Conservation (phyloP, 2,113 vertebrate species). For the Serilophus lunatus region DNA sequence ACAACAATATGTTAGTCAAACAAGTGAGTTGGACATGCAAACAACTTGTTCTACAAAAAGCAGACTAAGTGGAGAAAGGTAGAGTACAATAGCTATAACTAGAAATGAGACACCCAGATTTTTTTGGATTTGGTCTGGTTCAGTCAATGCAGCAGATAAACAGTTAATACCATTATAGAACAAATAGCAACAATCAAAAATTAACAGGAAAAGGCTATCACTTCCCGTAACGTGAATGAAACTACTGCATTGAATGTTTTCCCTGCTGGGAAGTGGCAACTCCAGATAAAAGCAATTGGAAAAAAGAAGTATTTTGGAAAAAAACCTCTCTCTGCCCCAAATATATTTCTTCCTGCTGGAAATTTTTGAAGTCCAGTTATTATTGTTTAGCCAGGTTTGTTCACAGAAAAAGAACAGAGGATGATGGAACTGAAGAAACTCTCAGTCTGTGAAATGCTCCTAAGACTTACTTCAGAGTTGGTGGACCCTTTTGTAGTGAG, state of each 20-base stretch:
- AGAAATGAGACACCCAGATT: neutral
- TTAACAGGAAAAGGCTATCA: conserved; percentile 31
- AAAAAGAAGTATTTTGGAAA: conserved; percentile 39
- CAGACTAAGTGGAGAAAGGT: neutral
- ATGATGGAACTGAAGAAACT: neutral
- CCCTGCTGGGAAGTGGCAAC: neutral
- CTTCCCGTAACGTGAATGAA: neutral
- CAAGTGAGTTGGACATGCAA: neutral
- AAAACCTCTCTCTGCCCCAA: neutral
- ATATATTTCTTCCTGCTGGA: conserved; percentile 19
- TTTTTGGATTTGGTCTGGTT: neutral
- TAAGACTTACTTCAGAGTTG: neutral
- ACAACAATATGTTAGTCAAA: neutral
- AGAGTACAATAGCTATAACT: neutral
- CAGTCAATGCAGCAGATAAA: neutral
- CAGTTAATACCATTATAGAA: conserved; percentile 1
- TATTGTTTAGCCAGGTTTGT: neutral
- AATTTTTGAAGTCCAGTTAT: conserved; percentile 2
- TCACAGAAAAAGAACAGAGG: neutral
- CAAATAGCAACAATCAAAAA: neutral
- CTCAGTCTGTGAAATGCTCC: neutral
- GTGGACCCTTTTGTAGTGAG: rapidly evolving
- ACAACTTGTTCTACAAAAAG: neutral
- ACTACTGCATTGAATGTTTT: neutral
- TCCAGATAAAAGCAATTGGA: conserved; percentile 19